Conservation (phyloP, 2,797 vertebrate genomes). For the Hemitrygon akajei region DNA sequence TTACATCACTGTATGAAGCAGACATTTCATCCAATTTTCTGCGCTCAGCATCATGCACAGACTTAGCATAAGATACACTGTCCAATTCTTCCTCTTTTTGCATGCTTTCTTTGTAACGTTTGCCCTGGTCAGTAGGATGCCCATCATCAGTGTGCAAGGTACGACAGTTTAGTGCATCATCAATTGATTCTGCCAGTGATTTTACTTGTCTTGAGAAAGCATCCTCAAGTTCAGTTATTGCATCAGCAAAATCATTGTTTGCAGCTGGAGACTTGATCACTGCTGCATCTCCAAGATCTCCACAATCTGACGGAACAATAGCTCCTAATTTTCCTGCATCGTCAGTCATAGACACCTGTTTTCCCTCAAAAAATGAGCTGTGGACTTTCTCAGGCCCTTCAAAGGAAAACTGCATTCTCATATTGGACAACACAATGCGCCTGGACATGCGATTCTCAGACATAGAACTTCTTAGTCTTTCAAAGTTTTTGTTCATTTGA, state of each 20-base stretch:
- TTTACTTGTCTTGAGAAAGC: conserved; percentile 95
- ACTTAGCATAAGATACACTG: conserved; percentile 60
- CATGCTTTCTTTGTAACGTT: conserved; percentile 45
- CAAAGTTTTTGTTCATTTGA: conserved; percentile 99
- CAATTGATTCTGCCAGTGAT: conserved; percentile 90
- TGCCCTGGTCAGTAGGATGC: conserved; percentile 55
- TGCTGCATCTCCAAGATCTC: conserved; percentile 63
- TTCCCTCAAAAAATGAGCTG: conserved; percentile 93
- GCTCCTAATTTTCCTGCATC: conserved; percentile 72
- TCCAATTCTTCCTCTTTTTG: conserved; percentile 47
- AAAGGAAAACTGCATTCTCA: conserved; percentile 99
- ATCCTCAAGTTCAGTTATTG: conserved; percentile 92
- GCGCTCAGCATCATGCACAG: conserved; percentile 62
- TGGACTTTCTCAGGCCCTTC: conserved; percentile 97
- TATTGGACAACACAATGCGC: conserved; percentile 94
- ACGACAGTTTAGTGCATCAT: conserved; percentile 89
- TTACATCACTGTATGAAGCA: conserved; percentile 90
- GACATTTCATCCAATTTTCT: conserved; percentile 87
- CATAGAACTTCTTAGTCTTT: conserved; percentile 95
- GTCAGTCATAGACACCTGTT: conserved; percentile 82
- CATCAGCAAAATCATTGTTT: conserved; percentile 79
- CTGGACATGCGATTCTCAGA: conserved; percentile 97
- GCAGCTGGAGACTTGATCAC: conserved; percentile 70
- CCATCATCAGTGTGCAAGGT: conserved; percentile 80
- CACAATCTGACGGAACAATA: conserved; percentile 67